Evolutionary conservation across 2,888 invertebrate species (phyloP).

Genomic region (Oxyteleia sp.): DNA sequence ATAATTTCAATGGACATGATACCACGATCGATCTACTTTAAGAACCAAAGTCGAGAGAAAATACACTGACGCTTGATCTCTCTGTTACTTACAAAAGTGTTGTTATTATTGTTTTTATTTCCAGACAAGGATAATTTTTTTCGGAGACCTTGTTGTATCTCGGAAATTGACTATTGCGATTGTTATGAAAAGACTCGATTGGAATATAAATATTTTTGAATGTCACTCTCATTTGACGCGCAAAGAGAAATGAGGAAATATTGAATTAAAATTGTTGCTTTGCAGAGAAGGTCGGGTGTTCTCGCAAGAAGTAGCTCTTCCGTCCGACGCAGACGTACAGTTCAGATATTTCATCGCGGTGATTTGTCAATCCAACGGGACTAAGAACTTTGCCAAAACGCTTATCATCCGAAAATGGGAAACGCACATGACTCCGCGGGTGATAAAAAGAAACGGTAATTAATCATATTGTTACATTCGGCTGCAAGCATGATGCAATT

Average conservation of each 20-base stretch:
- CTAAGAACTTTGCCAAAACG: conserved; percentile 86
- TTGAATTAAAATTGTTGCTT: conserved; percentile 37
- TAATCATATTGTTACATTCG: background rate
- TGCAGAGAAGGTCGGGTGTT: conserved; percentile 82
- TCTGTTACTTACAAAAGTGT: background rate
- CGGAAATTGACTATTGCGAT: background rate
- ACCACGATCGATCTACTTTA: too few relatives aligned
- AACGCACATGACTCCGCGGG: conserved; percentile 91
- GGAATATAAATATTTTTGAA: background rate
- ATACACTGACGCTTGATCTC: background rate
- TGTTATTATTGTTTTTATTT: background rate
- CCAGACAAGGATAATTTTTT: conserved; percentile 5
- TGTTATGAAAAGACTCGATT: background rate
- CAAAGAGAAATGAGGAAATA: too few relatives aligned
- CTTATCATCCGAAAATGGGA: conserved; percentile 94
- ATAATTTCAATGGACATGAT: too few relatives aligned
- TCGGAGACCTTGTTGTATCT: background rate
- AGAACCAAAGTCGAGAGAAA: background rate
- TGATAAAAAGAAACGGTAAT: conserved; percentile 88
- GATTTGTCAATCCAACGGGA: conserved; percentile 89
- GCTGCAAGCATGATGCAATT: too few relatives aligned
- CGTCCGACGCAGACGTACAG: conserved; percentile 90
- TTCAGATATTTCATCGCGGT: conserved; percentile 94
- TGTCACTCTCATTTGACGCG: background rate
- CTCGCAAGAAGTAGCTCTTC: conserved; percentile 90